Base-by-base conservation (phyloP, 2,888 invertebrate genomes). In the Mellilla xanthometata region DNA sequence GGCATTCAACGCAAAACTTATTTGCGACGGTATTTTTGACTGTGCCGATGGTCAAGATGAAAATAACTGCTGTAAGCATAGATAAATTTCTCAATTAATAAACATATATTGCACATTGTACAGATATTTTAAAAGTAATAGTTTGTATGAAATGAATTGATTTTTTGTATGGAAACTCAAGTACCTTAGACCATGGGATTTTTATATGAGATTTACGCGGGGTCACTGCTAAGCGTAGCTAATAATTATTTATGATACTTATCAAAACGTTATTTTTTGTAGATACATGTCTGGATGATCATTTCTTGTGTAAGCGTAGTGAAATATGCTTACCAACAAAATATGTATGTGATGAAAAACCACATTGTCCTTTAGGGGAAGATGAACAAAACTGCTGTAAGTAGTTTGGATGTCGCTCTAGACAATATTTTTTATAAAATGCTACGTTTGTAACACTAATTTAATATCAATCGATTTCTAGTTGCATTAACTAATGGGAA, bases 321-420 rank as follows among this genome's bases (percentile, higher is more conserved):
- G 90, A 91, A 66, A 80, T 75, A 19, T 96, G 96, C 63, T 77
- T 96, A 42, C 83, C 92, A 0, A 63, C 76, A 6, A 68, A 81
- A 27, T 86, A 91, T 52, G 91, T 91, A 10, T 96, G 96, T 66
- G 92, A 96, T 74, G 91, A 90, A 15, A 74, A 68, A 30, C 59
- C 79, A 1, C 93, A 96, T 56, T 96, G 96, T 68, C 82, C 83
- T 10, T 77, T 91, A 54, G 91, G 91, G 13, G 96, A 96, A 81
- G 96, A 96, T 68, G 96, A 96, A 87, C 67, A 90, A 36, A 93
- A 95, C 70, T 96, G 96, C 70, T 92, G 95, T 95, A 79, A 92
- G 94, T 79, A 19, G 6, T 19, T 19, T 0, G 6, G 15, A 19
- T 19, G 6, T n/a, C n/a, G n/a, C n/a, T n/a, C n/a, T n/a, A n/a